Base-by-base conservation (phyloP, 2,113 vertebrate genomes). In the Cololabis saira region DNA sequence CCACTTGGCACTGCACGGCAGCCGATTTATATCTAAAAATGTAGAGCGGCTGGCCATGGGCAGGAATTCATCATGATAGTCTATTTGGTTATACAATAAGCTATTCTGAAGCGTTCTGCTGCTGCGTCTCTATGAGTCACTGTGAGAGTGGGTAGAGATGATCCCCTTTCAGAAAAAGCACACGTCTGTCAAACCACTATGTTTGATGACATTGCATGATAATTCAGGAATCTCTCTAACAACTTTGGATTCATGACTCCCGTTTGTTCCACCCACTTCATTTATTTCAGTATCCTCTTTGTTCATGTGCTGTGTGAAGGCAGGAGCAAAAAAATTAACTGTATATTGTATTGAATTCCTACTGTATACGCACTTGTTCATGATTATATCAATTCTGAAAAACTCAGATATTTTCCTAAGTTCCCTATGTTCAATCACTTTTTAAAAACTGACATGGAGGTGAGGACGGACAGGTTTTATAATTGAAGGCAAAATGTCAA, bases 121-220 rank as follows among this genome's bases (percentile, higher is more conserved):
- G 14, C 53, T 21, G 56, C 19, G 63, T 16, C 37, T 79, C 47
- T 76, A n/a, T 65, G 62, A 77, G 40, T 77, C 65, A 68, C 18
- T 53, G 67, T 37, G 56, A 64, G 37, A 27, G 21, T 4, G 24
- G 50, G 19, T 10, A 1, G 47, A 45, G 41, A 44, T 62, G 33
- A 22, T 58, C 66, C 49, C n/a, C 15, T 61, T 33, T 54, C 13
- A 51, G 41, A 56, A 44, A 40, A 30, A 49, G 42, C 45, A 61
- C 60, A 51, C 18, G 59, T 18, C 37, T 61, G 44, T 52, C 27
- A 58, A 18, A 60, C 61, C 21, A 37, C 33, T 37, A 37, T 37
- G 33, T 37, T 37, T 37, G 33, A 37, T 37, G 33, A 37, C 33
- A 37, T 11, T 7, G 33, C 33, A 37, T 9, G 33, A 37, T 37